Evolutionary conservation across 2,888 invertebrate species (phyloP).

Genomic region (Helicoverpa assulta): DNA sequence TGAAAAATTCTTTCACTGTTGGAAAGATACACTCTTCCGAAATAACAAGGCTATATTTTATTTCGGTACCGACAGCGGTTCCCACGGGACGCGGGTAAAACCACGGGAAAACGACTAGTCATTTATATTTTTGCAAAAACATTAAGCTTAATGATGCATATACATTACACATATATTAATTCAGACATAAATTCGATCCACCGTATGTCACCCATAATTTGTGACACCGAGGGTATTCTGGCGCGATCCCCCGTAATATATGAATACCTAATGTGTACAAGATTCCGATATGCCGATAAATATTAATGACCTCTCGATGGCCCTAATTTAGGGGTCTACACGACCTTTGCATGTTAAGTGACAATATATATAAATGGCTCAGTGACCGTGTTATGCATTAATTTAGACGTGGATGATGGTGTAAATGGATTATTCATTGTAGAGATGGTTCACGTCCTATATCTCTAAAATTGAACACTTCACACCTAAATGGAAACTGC

Average conservation of each 20-base stretch:
- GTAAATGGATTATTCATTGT: background rate
- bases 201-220: background rate
- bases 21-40: no score
- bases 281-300: slow-evolving; percentile 33
- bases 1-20: no score
- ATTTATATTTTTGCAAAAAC: no score
- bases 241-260: background rate
- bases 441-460: background rate
- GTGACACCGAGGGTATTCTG: background rate
- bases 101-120: no score
- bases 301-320: slow-evolving; percentile 34
- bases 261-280: slow-evolving; percentile 5
- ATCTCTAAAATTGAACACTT: no score
- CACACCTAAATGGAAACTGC: no score
- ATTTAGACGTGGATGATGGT: background rate
- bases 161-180: background rate
- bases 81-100: no score
- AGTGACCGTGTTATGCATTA: slow-evolving; percentile 1
- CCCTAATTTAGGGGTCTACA: slow-evolving; percentile 15
- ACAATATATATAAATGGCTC: slow-evolving; percentile 6
- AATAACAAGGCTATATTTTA: no score
- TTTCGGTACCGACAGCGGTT: no score
- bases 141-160: background rate
- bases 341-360: slow-evolving; percentile 28
- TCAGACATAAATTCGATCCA: background rate